These are phyloP conservation scores for Ectropis grisescens DNA, from an alignment of 1,140 invertebrate genomes.

Conservation along the genomic window DNA sequence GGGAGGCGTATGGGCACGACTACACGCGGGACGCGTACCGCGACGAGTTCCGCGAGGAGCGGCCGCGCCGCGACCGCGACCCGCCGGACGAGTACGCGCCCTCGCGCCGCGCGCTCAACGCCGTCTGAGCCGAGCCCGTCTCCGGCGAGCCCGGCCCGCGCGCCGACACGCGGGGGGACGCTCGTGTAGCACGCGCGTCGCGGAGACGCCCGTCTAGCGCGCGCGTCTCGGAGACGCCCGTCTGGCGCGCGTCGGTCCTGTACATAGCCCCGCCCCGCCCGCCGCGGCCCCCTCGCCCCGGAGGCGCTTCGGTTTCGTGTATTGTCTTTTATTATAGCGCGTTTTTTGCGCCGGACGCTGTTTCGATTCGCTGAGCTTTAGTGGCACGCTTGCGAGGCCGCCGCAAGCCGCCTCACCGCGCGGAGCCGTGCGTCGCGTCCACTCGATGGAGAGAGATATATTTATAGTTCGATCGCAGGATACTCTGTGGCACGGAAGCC, in stretches of 20 bases:
- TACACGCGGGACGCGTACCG: slow-evolving; percentile 34
- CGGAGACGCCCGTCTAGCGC: too few relatives aligned
- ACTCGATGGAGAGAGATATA: too few relatives aligned
- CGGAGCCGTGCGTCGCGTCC: slow-evolving; percentile 13
- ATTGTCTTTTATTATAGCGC: slow-evolving; percentile 15
- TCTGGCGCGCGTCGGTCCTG: not conserved
- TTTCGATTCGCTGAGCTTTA: slow-evolving; percentile 47
- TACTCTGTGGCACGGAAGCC: too few relatives aligned
- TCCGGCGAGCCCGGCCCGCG: slow-evolving; percentile 1
- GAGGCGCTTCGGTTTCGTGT: slow-evolving; percentile 22
- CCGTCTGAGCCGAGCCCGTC: slow-evolving; percentile 19
- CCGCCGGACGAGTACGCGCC: slow-evolving; percentile 57
- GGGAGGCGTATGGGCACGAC: slow-evolving; percentile 47
- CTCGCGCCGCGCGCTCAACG: slow-evolving; percentile 60
- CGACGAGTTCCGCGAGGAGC: slow-evolving; percentile 22
- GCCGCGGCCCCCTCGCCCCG: slow-evolving; percentile 7
- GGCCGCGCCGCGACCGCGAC: slow-evolving; percentile 33
- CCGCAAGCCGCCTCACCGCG: not conserved
- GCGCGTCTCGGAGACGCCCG: not conserved
- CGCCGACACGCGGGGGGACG: not conserved
- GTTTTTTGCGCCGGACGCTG: slow-evolving; percentile 18
- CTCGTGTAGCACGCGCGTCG: not conserved
- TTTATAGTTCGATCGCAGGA: too few relatives aligned
- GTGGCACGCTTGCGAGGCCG: slow-evolving; percentile 30
- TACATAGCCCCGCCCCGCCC: not conserved